Evolutionary conservation across 2,888 invertebrate genomes (phyloP).

Genomic region (Amblyjoppa fuscipennis): DNA sequence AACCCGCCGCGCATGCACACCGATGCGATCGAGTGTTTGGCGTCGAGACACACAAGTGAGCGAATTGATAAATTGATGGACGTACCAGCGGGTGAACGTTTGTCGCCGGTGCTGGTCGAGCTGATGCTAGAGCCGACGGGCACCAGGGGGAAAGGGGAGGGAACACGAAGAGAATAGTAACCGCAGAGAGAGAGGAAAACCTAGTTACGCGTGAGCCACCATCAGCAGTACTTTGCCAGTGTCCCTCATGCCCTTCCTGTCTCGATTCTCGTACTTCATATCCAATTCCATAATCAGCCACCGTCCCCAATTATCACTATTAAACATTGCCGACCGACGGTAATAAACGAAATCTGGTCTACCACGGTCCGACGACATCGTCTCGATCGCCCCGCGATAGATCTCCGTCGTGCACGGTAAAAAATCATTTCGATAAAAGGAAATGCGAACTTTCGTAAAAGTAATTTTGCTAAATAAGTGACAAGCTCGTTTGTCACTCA

Average conservation of each 20-base stretch:
- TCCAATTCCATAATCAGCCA: neutral
- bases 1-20: slow-evolving; percentile 31
- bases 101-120: slow-evolving; percentile 20
- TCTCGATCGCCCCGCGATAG: too few relatives aligned
- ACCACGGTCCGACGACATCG: too few relatives aligned
- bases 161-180: slow-evolving; percentile 36
- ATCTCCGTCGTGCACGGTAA: too few relatives aligned
- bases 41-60: slow-evolving; percentile 69
- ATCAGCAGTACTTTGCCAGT: slow-evolving; percentile 62
- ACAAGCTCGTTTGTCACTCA: too few relatives aligned
- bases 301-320: neutral
- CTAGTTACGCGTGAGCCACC: slow-evolving; percentile 65
- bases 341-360: too few relatives aligned
- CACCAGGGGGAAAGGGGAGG: slow-evolving; percentile 51
- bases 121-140: slow-evolving; percentile 43
- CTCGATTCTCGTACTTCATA: slow-evolving; percentile 13
- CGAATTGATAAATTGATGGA: slow-evolving; percentile 74
- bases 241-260: slow-evolving; percentile 67
- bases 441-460: too few relatives aligned
- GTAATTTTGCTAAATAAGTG: too few relatives aligned
- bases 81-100: slow-evolving; percentile 63
- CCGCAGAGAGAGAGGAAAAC: slow-evolving; percentile 66
- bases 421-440: too few relatives aligned
- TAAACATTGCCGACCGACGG: neutral
- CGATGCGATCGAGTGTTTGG: slow-evolving; percentile 72